A percentile compares a stretch with the other conserved stretches of the same genome.
These are phyloP conservation scores for Hippolais icterina DNA, from an alignment of 2,113 vertebrate species.

Conservation along the genomic window DNA sequence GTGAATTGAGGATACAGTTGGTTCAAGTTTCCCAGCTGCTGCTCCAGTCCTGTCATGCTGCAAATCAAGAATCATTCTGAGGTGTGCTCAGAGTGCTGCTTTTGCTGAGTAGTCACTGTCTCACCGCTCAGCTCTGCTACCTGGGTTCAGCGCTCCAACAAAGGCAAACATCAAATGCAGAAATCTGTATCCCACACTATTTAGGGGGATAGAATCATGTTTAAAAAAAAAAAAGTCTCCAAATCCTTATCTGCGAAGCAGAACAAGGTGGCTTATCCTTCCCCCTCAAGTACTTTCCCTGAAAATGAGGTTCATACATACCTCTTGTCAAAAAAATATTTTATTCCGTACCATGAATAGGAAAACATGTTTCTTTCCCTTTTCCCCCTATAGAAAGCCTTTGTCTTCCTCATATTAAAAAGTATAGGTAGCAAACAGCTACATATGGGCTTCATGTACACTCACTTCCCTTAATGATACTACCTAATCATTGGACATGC, in stretches of 20 bases:
- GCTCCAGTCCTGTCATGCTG: background rate
- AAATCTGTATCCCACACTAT: background rate
- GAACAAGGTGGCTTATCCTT: background rate
- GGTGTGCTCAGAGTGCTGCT: background rate
- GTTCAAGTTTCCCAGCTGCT: background rate
- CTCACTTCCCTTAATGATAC: background rate
- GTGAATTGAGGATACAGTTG: background rate
- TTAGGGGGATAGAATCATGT: background rate
- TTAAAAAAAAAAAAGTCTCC: background rate
- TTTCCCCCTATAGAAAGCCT: background rate
- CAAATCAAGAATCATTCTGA: background rate
- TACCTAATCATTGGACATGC: background rate
- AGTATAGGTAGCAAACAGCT: background rate
- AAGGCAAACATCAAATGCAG: background rate
- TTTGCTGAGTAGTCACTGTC: background rate
- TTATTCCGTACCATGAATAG: background rate
- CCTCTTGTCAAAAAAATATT: background rate
- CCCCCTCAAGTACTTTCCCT: background rate
- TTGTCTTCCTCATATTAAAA: background rate
- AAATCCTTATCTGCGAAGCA: background rate
- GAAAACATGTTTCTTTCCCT: background rate
- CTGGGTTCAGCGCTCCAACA: background rate
- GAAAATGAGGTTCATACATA: background rate
- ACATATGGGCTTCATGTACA: background rate
- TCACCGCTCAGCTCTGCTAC: background rate